These are phyloP conservation scores for Kryphioiulus occultus DNA, from an alignment of 2,888 invertebrate genomes.

Conservation along the genomic window DNA sequence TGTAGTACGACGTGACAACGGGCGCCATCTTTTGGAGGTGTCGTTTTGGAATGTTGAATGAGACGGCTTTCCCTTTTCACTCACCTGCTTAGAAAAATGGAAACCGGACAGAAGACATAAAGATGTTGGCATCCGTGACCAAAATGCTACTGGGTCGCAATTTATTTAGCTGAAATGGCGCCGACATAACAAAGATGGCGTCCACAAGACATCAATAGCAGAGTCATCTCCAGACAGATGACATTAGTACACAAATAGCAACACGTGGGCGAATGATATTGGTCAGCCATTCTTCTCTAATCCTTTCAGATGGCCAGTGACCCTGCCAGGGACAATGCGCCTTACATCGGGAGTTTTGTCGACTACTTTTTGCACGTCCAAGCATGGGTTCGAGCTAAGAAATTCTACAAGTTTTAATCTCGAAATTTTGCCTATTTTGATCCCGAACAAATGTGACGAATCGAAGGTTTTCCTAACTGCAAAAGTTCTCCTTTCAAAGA, in stretches of 20 bases:
- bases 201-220: no score
- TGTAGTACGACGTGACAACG: not conserved
- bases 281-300: no score
- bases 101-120: not conserved
- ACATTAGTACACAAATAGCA: no score
- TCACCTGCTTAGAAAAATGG: not conserved
- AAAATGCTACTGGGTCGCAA: not conserved
- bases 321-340: no score
- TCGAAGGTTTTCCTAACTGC: not conserved
- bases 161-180: not conserved
- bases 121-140: not conserved
- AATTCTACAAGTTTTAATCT: not conserved
- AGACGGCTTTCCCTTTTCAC: constrained; percentile 3
- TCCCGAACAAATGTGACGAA: not conserved
- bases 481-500: not conserved
- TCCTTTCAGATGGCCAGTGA: no score
- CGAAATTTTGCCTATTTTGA: not conserved
- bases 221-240: no score
- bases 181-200: not conserved
- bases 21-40: not conserved
- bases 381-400: no score
- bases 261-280: no score
- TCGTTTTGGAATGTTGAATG: constrained; percentile 19
- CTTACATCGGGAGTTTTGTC: no score
- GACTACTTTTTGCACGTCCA: no score